Evolutionary conservation across 2,888 invertebrate species (phyloP), one percentile per base, ranked within the genome.

Genomic region (Tenthredo distinguenda): DNA sequence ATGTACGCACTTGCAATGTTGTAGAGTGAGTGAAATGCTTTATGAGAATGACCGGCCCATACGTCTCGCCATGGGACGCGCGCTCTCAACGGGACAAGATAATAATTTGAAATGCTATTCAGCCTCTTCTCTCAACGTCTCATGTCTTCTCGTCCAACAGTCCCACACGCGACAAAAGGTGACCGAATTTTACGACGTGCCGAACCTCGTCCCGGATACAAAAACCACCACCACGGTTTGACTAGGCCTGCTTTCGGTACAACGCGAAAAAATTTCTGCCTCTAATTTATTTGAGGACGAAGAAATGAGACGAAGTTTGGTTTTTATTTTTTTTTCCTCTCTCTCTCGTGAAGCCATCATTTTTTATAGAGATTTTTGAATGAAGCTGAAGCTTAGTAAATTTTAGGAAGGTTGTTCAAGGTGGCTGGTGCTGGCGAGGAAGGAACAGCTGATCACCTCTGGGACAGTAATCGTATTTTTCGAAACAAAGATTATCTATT

Each of bases 1-100:
- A 83, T 83, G 83, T 83, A 68, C 65, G 71, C 83, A 50, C 83
- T 83, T 83, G 83, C 83, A 83, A 83, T 71, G 83, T 83, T 68
- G 83, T 68, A n/a, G 83, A 50, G 71, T 71, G 83, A 83, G 83
- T 71, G 68, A 83, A 83, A 83, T 83, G 71, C 83, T 83, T 83
- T 83, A 83, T 71, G 83, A 68, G 65, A 71, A 83, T 71, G 47
- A 68, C 47, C n/a, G 71, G 15, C 34, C 62, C 83, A 71, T 71
- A 71, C 83, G 83, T 83, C 83, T 83, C 83, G 68, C 71, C 83
- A 71, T 83, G 83, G 83, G 83, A 83, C 71, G 83, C 34, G 83
- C 83, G 83, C 71, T 68, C 71, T 65, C 83, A 83, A 83, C 71
- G 65, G 68, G 83, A 83, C 83, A 71, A 83, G 83, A 83, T 71